Evolutionary conservation across 2,797 vertebrate genomes (phyloP), one percentile per base, ranked within the genome.

Genomic region (Myiothlypis chrysogaster): DNA sequence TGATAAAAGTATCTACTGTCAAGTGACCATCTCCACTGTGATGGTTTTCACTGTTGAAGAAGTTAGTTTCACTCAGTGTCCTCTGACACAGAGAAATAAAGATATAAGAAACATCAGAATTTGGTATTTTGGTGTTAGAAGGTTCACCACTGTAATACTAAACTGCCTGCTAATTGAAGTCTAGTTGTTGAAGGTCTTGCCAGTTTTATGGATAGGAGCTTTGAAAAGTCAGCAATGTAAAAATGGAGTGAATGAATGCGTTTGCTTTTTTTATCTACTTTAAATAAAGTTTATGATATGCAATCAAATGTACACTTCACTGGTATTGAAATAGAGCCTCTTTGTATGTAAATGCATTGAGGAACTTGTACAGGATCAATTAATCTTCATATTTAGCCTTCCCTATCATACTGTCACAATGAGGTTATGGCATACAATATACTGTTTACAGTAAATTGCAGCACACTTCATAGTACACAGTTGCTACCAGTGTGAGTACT

Each of bases 261-360:
- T 64, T 59, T 70, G 25, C 32, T 80, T 71, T 68, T 82, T 65
- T 80, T 8, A 64, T 80, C 46, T 61, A 57, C 46, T 81, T 83
- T 73, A 92, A 14, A 6, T 93, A 60, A 89, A 60, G 18, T 72
- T 91, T 92, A 71, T 85, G 61, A 44, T 91, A 49, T 34, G 34
- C 46, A 75, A 60, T 84, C 25, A 72, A 71, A 35, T 69, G 55
- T 83, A 12, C 30, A n/a, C 34, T 85, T 83, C 18, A 13, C 39
- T 55, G 32, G 32, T 91, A 65, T 83, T 91, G 82, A 93, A 94
- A 78, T 72, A 93, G 79, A 91, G 61, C 57, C 61, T 94, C 64
- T 91, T 87, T 83, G 44, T 94, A 78, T 92, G 89, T 89, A 92
- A 91, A 91, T 94, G 10, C 21, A 14, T 41, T 30, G 46, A 83